These are phyloP conservation scores for silkworm (Bombyx mori) DNA, from an alignment of 1,140 invertebrate species.

Conservation along the genomic window DNA sequence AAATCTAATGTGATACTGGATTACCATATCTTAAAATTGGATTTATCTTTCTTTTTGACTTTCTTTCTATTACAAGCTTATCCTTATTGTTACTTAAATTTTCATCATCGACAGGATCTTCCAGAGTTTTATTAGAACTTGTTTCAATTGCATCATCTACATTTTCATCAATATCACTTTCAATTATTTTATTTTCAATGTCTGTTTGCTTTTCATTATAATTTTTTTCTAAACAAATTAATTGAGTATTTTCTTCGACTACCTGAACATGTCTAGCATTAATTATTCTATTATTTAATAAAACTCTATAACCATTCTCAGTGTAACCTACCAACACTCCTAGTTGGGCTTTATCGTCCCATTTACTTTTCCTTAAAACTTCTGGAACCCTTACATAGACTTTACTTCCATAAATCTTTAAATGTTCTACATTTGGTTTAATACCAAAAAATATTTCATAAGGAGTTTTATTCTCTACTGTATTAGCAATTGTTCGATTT, in stretches of 20 bases:
- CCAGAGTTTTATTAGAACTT: no score
- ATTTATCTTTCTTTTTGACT: no score
- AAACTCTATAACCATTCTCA: constrained; percentile 25
- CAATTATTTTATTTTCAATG: constrained; percentile 6
- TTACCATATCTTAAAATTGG: no score
- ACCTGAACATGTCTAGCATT: constrained; percentile 29
- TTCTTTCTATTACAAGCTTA: no score
- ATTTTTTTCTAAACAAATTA: constrained; percentile 28
- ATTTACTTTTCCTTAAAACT: constrained; percentile 34
- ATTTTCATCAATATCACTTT: constrained; percentile 11
- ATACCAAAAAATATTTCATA: constrained; percentile 43
- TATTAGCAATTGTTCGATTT: constrained; percentile 38
- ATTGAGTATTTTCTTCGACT: constrained; percentile 24
- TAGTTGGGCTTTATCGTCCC: constrained; percentile 35
- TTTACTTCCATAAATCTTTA: constrained; percentile 37
- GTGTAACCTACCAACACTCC: constrained; percentile 26
- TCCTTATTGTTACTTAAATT: no score
- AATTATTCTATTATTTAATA: constrained; percentile 27
- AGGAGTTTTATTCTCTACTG: constrained; percentile 13
- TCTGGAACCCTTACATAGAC: constrained; percentile 39
- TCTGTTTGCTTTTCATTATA: constrained; percentile 17
- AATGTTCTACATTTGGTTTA: constrained; percentile 36
- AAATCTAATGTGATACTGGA: constrained; percentile 2
- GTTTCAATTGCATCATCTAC: constrained; percentile 1
- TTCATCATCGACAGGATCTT: no score